Evolutionary conservation across 1,140 invertebrate species (phyloP).

Genomic region (Lepidotrigona ventralis): DNA sequence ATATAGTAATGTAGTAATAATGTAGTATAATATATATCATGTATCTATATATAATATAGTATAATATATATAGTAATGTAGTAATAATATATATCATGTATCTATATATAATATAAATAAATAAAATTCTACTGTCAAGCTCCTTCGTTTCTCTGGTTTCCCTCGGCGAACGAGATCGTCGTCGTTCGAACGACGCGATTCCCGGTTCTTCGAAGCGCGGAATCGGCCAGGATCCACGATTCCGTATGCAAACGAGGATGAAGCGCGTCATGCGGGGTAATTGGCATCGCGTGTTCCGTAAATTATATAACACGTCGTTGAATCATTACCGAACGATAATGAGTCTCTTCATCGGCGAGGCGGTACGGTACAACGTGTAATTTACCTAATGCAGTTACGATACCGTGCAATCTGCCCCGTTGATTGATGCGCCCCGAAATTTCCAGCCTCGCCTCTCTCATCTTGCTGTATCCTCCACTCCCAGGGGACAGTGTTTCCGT

Average conservation of each 20-base stretch:
- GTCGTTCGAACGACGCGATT: too few relatives aligned
- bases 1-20: too few relatives aligned
- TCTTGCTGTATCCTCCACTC: not conserved
- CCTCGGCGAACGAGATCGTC: too few relatives aligned
- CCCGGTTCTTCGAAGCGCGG: not conserved
- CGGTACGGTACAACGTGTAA: slow-evolving; percentile 42
- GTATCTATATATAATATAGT: too few relatives aligned
- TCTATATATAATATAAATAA: too few relatives aligned
- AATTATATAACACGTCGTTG: slow-evolving; percentile 44
- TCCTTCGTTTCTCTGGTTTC: not conserved
- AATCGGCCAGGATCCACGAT: not conserved
- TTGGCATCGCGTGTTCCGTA: slow-evolving; percentile 31
- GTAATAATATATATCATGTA: too few relatives aligned
- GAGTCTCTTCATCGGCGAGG: slow-evolving; percentile 39
- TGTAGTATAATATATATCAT: too few relatives aligned
- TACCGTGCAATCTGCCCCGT: slow-evolving; percentile 26
- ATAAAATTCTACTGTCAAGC: too few relatives aligned
- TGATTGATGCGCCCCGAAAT: slow-evolving; percentile 31
- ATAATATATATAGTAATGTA: too few relatives aligned
- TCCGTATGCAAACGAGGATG: slow-evolving; percentile 7
- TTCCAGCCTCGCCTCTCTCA: not conserved
- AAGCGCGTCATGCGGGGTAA: slow-evolving; percentile 15
- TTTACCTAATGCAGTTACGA: slow-evolving; percentile 42
- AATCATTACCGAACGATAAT: slow-evolving; percentile 46
- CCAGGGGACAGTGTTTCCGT: not conserved